phyloP scores from a whole-genome alignment of 2,797 vertebrate species.

The Molossus molossus region DNA sequence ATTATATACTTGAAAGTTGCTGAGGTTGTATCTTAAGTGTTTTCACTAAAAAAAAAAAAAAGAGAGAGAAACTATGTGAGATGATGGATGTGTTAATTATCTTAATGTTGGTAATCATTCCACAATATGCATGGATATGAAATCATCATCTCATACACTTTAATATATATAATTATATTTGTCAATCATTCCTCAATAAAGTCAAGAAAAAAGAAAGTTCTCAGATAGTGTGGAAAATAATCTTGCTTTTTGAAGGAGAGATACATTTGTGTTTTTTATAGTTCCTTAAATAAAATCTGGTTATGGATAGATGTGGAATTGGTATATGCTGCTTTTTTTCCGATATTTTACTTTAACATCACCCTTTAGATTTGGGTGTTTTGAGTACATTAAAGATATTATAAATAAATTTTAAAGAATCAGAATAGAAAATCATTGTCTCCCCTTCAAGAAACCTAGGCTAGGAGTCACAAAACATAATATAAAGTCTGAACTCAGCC shows the following conservation, averaged over 20 bases:
- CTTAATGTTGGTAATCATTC: constrained; percentile 2
- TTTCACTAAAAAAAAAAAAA: not conserved
- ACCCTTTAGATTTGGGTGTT: constrained; percentile 41
- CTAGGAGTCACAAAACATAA: not conserved
- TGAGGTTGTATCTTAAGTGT: not conserved
- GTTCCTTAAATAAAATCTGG: constrained; percentile 35
- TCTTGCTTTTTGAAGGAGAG: not conserved
- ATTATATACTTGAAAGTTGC: not conserved
- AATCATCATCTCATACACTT: not conserved
- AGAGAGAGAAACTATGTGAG: not conserved
- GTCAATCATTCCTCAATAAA: not conserved
- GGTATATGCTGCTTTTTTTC: not conserved
- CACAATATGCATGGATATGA: not conserved
- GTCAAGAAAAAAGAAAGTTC: not conserved
- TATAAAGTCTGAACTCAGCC: not conserved
- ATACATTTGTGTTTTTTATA: not conserved
- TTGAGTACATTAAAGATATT: not conserved
- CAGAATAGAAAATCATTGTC: constrained; percentile 29
- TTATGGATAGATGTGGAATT: not conserved
- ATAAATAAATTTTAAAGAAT: constrained; percentile 2
- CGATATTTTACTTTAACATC: not conserved
- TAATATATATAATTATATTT: not conserved
- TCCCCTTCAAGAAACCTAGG: not conserved
- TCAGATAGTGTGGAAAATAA: constrained; percentile 32
- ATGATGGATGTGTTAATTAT: not conserved